These are phyloP conservation scores for Zhuqinia jingwanae DNA, from an alignment of 2,888 invertebrate species.

Conservation along the genomic window DNA sequence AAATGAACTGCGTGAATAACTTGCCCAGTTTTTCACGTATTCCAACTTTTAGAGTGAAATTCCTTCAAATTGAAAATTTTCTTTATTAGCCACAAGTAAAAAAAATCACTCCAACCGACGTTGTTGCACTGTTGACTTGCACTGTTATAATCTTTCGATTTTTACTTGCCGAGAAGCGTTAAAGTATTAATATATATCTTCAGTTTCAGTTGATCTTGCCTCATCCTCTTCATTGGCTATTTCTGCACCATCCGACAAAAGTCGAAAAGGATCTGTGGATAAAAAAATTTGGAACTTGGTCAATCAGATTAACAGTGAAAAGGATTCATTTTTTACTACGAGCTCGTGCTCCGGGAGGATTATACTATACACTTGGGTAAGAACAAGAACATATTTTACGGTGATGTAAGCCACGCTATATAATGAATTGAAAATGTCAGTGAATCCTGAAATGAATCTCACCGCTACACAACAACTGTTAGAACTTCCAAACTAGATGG, in stretches of 20 bases:
- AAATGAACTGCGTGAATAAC: no score
- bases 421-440: no score
- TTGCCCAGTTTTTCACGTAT: no score
- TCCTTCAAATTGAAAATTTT: not conserved
- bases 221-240: conserved; percentile 20
- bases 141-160: not conserved
- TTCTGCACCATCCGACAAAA: conserved; percentile 75
- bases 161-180: not conserved
- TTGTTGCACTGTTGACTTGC: not conserved
- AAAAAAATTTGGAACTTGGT: conserved; percentile 74
- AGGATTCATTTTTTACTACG: conserved; percentile 75
- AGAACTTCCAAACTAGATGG: no score
- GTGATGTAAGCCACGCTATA: no score
- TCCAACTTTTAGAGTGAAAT: no score
- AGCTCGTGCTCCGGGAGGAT: conserved; percentile 77
- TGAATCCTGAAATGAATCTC: no score
- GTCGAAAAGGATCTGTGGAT: conserved; percentile 77
- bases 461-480: no score
- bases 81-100: not conserved
- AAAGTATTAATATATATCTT: not conserved
- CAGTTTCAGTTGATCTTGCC: not conserved
- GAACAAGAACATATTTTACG: not conserved
- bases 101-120: no score
- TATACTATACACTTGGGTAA: conserved; percentile 76
- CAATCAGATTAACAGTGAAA: conserved; percentile 72